Conservation (phyloP, 2,888 invertebrate species). For the Phania funesta region DNA sequence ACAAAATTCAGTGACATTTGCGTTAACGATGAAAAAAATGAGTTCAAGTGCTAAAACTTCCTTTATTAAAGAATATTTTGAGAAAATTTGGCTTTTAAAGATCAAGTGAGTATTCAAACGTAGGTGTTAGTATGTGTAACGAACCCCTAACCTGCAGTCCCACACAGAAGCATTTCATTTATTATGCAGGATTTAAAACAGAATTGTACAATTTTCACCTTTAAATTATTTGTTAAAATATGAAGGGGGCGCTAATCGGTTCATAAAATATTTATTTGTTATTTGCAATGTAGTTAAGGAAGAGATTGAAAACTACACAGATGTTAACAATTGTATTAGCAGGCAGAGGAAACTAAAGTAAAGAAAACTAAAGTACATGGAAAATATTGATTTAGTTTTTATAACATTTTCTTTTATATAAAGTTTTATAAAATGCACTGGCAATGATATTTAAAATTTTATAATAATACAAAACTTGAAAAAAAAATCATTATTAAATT, state of each 20-base stretch:
- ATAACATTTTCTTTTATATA: background rate
- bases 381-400: background rate
- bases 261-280: conserved; percentile 17
- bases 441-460: no score
- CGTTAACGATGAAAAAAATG: no score
- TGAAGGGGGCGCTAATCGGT: background rate
- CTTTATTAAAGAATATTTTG: no score
- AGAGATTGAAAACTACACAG: background rate
- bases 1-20: no score
- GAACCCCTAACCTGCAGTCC: background rate
- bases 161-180: background rate
- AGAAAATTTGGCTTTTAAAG: no score
- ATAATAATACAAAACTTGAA: no score
- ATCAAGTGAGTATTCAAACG: no score
- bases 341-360: background rate
- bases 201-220: conserved; percentile 15
- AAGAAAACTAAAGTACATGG: background rate
- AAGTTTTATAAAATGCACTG: no score
- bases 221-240: background rate
- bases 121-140: background rate
- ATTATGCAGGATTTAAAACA: conserved; percentile 25
- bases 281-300: background rate
- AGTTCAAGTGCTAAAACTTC: no score
- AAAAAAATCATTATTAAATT: no score
- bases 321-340: no score